Conservation (phyloP, 2,888 invertebrate genomes). For the Lathronympha strigana region DNA sequence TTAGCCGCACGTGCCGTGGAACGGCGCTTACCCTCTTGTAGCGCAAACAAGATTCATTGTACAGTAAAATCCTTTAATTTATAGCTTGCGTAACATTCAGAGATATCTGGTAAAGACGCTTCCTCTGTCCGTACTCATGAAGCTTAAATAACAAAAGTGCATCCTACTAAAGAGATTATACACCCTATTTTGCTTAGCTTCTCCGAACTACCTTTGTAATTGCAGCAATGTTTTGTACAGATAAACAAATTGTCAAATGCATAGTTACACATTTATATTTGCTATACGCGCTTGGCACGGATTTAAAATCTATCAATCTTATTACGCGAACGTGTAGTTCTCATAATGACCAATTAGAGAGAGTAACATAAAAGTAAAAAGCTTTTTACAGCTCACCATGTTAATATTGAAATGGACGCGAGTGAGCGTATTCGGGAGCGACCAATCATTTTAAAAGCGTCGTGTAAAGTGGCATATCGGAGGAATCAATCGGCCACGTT, state of each 20-base stretch:
- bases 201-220: not conserved
- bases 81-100: conserved; percentile 31
- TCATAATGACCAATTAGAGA: conserved; percentile 39
- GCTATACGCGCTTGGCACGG: not conserved
- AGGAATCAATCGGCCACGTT: conserved; percentile 48
- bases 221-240: not conserved
- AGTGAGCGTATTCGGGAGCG: conserved; percentile 46
- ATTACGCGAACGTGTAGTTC: conserved; percentile 21
- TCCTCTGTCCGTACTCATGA: conserved; percentile 21
- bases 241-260: not conserved
- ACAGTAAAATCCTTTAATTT: conserved; percentile 37
- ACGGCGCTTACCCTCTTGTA: conserved; percentile 13
- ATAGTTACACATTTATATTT: conserved; percentile 5
- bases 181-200: conserved; percentile 5
- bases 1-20: conserved; percentile 63
- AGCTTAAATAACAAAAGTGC: conserved; percentile 29
- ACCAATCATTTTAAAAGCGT: conserved; percentile 55
- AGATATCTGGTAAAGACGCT: conserved; percentile 16
- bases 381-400: conserved; percentile 33
- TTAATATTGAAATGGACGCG: conserved; percentile 48
- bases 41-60: conserved; percentile 34
- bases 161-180: conserved; percentile 18
- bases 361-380: conserved; percentile 41
- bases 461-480: conserved; percentile 48
- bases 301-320: conserved; percentile 18